phyloP scores from a whole-genome alignment of 2,113 vertebrate genomes.

The Xenotilapia longispinis region DNA sequence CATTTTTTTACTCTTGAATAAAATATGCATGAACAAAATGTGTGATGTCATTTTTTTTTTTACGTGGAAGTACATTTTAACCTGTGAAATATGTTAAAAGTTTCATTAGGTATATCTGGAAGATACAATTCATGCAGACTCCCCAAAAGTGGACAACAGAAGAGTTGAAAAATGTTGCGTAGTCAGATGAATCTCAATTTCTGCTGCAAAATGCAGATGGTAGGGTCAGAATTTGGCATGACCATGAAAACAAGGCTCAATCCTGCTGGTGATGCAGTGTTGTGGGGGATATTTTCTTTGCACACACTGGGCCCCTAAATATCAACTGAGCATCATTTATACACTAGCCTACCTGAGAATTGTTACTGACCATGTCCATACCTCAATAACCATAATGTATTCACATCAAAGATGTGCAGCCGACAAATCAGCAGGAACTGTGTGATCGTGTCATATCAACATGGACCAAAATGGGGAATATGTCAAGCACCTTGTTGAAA shows the following conservation, averaged over 20 bases:
- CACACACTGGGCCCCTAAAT: background rate
- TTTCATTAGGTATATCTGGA: background rate
- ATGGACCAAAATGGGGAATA: background rate
- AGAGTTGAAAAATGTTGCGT: background rate
- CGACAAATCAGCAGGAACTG: background rate
- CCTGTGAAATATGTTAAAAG: background rate
- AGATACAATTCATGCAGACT: background rate
- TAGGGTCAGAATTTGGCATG: background rate
- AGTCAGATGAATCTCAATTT: background rate
- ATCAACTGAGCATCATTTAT: background rate
- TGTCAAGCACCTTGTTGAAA: background rate
- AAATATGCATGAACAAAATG: slow-evolving; percentile 81
- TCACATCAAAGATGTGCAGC: background rate
- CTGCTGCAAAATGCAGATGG: background rate
- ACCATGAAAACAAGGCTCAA: background rate
- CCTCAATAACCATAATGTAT: background rate
- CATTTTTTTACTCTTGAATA: slow-evolving; percentile 87
- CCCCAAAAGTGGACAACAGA: background rate
- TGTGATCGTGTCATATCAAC: background rate
- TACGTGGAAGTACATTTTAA: background rate
- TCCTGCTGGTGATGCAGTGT: background rate
- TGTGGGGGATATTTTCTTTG: background rate
- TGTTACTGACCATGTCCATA: background rate
- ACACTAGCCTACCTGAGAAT: background rate
- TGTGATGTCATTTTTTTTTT: slow-evolving; percentile 8